Evolutionary conservation across 2,113 vertebrate genomes (phyloP), one percentile per base, ranked within the genome.

Genomic region (Rhea pennata): DNA sequence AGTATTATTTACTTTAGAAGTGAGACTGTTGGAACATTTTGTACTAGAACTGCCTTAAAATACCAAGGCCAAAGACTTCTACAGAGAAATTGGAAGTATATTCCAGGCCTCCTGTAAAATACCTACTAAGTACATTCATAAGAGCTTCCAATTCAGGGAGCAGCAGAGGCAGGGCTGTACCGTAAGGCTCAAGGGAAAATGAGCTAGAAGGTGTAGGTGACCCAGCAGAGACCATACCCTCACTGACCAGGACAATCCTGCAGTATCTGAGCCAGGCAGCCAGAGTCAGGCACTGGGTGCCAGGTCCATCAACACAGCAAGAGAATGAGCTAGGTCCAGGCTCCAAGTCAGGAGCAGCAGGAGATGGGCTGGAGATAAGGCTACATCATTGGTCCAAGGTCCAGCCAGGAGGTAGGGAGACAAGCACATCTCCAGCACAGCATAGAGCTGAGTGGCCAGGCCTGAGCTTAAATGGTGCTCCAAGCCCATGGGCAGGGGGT

Each of bases 361-460:
- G 56, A 59, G 56, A 10, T 59, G 31, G 7, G 56, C 10, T 61
- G 31, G 48, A 26, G 5, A 29, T 33, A 80, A 58, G 78, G 6
- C 1, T 3, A 42, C 4, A 6, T 1, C 4, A 4, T 8, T 5
- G 4, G 2, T 10, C 16, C 3, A 23, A 73, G 29, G 1, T 23
- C 22, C 6, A 36, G 16, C 8, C 16, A 56, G 21, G 4, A 23
- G 3, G 0, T 3, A 72, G 15, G 75, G 59, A 65, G 6, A 7
- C 21, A 64, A 80, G 3, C 6, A 67, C 3, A 23, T 1, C 14
- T 22, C 33, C 6, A 21, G 2, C 15, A 7, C 2, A 1, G 4
- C 19, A 50, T 11, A 1, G 0, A 1, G 6, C 29, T 58, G 33
- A 56, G 0, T 0, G 0, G 6, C 0, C 13, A 39, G 3, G 6